phyloP scores from a whole-genome alignment of 2,888 invertebrate genomes.

The Orthosia incerta region DNA sequence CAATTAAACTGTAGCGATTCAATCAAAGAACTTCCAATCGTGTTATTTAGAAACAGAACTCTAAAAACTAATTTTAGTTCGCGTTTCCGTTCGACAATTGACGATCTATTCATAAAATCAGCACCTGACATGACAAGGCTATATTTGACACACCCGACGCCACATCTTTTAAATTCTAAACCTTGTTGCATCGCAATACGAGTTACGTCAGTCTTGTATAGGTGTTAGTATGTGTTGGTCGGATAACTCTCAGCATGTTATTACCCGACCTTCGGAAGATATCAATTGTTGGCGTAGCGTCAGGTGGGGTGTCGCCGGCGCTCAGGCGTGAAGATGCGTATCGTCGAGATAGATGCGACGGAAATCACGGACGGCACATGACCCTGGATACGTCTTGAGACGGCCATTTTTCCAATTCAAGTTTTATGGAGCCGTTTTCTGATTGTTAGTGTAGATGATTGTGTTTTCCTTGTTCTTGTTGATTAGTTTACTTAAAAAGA shows the following conservation, averaged over 20 bases:
- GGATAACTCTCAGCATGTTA: slow-evolving; percentile 76
- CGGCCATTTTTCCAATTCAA: slow-evolving; percentile 45
- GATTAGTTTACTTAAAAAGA: neutral
- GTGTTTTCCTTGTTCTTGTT: neutral
- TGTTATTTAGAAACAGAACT: slow-evolving; percentile 54
- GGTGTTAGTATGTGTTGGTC: slow-evolving; percentile 45
- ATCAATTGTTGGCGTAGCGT: slow-evolving; percentile 84
- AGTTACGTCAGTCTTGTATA: neutral
- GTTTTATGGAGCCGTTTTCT: slow-evolving; percentile 27
- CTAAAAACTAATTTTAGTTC: slow-evolving; percentile 71
- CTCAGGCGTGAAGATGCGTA: slow-evolving; percentile 82
- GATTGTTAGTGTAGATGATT: slow-evolving; percentile 16
- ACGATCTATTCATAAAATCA: slow-evolving; percentile 81
- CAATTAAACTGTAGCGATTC: slow-evolving; percentile 34
- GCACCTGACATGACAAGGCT: slow-evolving; percentile 63
- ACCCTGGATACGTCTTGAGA: slow-evolving; percentile 59
- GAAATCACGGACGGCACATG: slow-evolving; percentile 64
- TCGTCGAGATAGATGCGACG: slow-evolving; percentile 74
- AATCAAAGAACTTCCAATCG: slow-evolving; percentile 49
- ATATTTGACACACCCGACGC: neutral
- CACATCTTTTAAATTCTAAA: slow-evolving; percentile 16
- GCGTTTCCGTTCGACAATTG: slow-evolving; percentile 80
- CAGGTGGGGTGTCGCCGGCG: slow-evolving; percentile 74
- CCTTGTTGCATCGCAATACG: slow-evolving; percentile 41
- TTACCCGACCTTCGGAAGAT: slow-evolving; percentile 89